phyloP scores from a whole-genome alignment of 2,797 vertebrate species.

The Neomorphus geoffroyi region DNA sequence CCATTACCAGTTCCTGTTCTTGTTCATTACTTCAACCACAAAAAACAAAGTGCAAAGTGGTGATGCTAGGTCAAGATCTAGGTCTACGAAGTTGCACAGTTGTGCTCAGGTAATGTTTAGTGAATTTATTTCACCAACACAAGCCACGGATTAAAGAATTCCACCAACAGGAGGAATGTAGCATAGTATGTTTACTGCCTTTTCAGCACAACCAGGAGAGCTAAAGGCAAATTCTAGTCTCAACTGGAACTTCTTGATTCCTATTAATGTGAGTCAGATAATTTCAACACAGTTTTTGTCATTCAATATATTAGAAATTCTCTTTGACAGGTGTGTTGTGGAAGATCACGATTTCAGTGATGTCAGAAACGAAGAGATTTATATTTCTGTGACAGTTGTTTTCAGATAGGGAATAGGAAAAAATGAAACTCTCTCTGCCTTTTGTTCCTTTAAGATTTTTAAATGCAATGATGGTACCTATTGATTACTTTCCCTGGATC shows the following conservation, averaged over 20 bases:
- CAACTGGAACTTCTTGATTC: not conserved
- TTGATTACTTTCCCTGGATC: not conserved
- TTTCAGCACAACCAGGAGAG: not conserved
- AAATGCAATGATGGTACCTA: not conserved
- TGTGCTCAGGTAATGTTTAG: not conserved
- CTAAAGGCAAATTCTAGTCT: not conserved
- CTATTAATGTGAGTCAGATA: not conserved
- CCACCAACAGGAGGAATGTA: not conserved
- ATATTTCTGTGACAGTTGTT: constrained; percentile 7
- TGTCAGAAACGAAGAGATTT: not conserved
- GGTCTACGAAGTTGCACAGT: not conserved
- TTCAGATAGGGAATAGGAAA: not conserved
- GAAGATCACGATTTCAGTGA: not conserved
- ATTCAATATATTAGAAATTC: constrained; percentile 1
- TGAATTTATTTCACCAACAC: not conserved
- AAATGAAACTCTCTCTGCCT: not conserved
- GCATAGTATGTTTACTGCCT: not conserved
- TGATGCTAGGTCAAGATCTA: not conserved
- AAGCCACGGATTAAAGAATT: not conserved
- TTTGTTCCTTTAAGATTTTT: not conserved
- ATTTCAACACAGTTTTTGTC: not conserved
- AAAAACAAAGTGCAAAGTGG: not conserved
- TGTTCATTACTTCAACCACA: not conserved
- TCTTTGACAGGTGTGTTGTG: not conserved
- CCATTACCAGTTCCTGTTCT: not conserved